A percentile compares a stretch with the other conserved stretches of the same genome.
Evolutionary conservation across 2,113 vertebrate genomes (phyloP).

Genomic region (Chelonoidis abingdonii): DNA sequence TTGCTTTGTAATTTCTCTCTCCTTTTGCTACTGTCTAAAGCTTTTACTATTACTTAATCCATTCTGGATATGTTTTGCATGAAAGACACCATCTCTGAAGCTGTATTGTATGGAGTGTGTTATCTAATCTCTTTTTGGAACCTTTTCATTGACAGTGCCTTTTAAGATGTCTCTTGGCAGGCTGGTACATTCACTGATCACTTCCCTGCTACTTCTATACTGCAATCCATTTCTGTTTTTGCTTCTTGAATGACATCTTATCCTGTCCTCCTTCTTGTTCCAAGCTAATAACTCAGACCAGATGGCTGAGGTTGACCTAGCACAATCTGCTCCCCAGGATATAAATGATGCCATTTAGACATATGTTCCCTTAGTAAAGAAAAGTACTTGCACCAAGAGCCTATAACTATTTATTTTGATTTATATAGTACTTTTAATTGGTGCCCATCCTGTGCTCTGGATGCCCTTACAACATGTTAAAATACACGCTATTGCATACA

Average conservation of each 20-base stretch:
- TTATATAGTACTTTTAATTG: conserved; percentile 32
- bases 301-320: conserved; percentile 66
- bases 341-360: conserved; percentile 66
- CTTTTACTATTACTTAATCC: background rate
- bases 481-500: background rate
- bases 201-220: conserved; percentile 38
- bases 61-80: conserved; percentile 24
- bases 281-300: conserved; percentile 65
- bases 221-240: conserved; percentile 18
- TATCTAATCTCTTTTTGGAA: conserved; percentile 40
- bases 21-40: background rate
- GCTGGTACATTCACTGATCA: conserved; percentile 43
- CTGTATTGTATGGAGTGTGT: background rate
- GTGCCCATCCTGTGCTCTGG: background rate
- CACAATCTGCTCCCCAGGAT: conserved; percentile 66
- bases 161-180: conserved; percentile 40
- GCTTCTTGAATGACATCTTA: conserved; percentile 43
- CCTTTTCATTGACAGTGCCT: background rate
- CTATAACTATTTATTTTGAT: conserved; percentile 50
- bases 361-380: conserved; percentile 29
- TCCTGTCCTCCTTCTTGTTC: conserved; percentile 24
- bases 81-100: background rate
- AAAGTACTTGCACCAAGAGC: conserved; percentile 42
- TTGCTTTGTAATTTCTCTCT: background rate
- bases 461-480: background rate